These are phyloP conservation scores for Drosophila suzukii DNA, from an alignment of 1,140 invertebrate species.

Conservation along the genomic window DNA sequence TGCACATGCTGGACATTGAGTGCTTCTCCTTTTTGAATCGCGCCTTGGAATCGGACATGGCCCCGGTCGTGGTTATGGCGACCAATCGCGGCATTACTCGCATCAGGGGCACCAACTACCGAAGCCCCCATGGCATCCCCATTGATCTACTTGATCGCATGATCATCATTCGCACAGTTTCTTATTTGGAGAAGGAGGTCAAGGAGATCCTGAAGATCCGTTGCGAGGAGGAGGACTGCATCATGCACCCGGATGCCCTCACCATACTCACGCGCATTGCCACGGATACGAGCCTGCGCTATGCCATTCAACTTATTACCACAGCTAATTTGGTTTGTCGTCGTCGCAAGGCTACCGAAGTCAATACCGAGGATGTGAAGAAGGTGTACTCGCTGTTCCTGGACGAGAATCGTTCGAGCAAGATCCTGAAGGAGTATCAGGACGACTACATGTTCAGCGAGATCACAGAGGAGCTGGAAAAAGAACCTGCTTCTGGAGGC, in stretches of 20 bases:
- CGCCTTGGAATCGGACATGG: conserved; percentile 98
- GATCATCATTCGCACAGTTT: conserved; percentile 96
- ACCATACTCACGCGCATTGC: conserved; percentile 96
- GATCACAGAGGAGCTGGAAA: conserved; percentile 76
- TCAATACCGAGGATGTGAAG: conserved; percentile 96
- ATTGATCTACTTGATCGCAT: conserved; percentile 97
- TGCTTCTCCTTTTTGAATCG: conserved; percentile 99
- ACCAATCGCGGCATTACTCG: conserved; percentile 99
- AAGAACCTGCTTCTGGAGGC: conserved; percentile 42
- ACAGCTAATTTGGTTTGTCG: conserved; percentile 95
- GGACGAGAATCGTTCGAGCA: conserved; percentile 96
- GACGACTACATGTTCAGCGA: conserved; percentile 97
- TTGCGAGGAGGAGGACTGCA: conserved; percentile 98
- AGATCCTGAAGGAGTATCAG: conserved; percentile 98
- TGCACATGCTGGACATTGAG: conserved; percentile 99
- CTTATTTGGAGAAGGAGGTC: conserved; percentile 95
- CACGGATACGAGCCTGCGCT: conserved; percentile 96
- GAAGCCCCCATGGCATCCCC: conserved; percentile 97
- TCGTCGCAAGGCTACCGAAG: conserved; percentile 93
- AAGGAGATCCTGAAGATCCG: conserved; percentile 97
- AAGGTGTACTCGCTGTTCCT: conserved; percentile 97
- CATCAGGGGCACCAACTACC: conserved; percentile 97
- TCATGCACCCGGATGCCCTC: conserved; percentile 96
- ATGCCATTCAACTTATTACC: conserved; percentile 99
- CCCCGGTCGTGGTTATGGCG: conserved; percentile 99